Evolutionary conservation across 1,140 invertebrate species (phyloP).

Genomic region (Diorhabda elongata): DNA sequence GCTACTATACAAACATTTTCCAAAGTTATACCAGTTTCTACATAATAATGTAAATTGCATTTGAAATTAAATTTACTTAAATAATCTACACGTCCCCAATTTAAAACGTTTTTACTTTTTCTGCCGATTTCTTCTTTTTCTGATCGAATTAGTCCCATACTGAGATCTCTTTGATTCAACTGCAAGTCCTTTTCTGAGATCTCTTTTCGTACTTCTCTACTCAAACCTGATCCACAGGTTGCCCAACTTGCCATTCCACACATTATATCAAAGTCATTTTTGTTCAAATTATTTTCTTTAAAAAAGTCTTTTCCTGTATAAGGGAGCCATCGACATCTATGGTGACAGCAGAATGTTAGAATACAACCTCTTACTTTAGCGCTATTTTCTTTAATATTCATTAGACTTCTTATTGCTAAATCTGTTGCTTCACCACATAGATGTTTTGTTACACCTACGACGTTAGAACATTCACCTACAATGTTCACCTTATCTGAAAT

Average conservation of each 20-base stretch:
- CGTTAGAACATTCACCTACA: slow-evolving; percentile 47
- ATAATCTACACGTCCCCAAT: slow-evolving; percentile 67
- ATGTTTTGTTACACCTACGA: slow-evolving; percentile 79
- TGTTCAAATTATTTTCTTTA: slow-evolving; percentile 53
- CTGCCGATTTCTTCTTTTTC: slow-evolving; percentile 63
- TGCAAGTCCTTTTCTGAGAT: slow-evolving; percentile 11
- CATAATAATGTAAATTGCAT: slow-evolving; percentile 61
- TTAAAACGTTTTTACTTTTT: slow-evolving; percentile 70
- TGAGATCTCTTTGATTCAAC: slow-evolving; percentile 25
- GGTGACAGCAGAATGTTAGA: slow-evolving; percentile 85
- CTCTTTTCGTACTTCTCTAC: slow-evolving; percentile 44
- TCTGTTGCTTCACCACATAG: slow-evolving; percentile 80
- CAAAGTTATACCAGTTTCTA: slow-evolving; percentile 58
- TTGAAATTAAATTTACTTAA: slow-evolving; percentile 58
- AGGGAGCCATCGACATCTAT: slow-evolving; percentile 66
- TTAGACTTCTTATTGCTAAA: slow-evolving; percentile 63
- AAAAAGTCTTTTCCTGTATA: slow-evolving; percentile 68
- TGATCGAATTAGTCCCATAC: slow-evolving; percentile 36
- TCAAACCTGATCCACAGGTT: slow-evolving; percentile 65
- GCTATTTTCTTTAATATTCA: slow-evolving; percentile 42
- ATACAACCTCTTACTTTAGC: slow-evolving; percentile 57
- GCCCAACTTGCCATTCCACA: slow-evolving; percentile 80
- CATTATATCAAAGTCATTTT: slow-evolving; percentile 69
- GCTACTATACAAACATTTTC: slow-evolving; percentile 79
- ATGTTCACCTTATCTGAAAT: slow-evolving; percentile 55